phyloP scores from a whole-genome alignment of 64 coral and sea anemone species.

The Anthopleura sola region DNA sequence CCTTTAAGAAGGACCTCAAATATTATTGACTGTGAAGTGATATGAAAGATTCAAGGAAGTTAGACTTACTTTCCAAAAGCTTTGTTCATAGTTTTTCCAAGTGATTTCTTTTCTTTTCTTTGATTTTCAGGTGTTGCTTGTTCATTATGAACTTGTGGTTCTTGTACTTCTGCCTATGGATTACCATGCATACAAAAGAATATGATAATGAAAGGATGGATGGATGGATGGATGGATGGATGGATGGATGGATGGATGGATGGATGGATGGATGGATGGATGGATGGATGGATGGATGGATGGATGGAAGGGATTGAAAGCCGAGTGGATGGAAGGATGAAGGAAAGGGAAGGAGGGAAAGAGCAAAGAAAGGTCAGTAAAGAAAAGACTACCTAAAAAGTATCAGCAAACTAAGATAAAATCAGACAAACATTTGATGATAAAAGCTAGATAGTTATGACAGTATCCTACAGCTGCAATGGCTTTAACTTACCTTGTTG shows the following conservation, averaged over 20 bases:
- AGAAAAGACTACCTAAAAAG: too few relatives aligned
- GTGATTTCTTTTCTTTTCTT: constrained; percentile 59
- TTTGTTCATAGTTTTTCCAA: constrained; percentile 54
- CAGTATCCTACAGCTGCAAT: not conserved
- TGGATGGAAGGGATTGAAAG: not conserved
- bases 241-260: not conserved
- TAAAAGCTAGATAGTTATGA: too few relatives aligned
- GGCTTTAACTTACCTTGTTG: not conserved
- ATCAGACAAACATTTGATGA: not conserved
- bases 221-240: not conserved
- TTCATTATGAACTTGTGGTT: constrained; percentile 9
- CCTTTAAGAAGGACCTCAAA: too few relatives aligned
- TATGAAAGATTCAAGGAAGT: not conserved
- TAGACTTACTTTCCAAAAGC: constrained; percentile 61
- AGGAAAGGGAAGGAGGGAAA: not conserved
- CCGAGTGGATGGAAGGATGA: not conserved
- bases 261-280: not conserved
- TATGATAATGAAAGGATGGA: not conserved
- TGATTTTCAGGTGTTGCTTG: constrained; percentile 22
- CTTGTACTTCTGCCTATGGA: not conserved
- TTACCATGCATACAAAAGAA: not conserved
- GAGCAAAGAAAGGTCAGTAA: not conserved
- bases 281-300: not conserved
- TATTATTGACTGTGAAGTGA: not conserved
- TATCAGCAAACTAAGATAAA: too few relatives aligned